A percentile compares a stretch with the other conserved stretches of the same genome.
Conservation (phyloP, 2,797 vertebrate species). For the Diplodus sargus region DNA sequence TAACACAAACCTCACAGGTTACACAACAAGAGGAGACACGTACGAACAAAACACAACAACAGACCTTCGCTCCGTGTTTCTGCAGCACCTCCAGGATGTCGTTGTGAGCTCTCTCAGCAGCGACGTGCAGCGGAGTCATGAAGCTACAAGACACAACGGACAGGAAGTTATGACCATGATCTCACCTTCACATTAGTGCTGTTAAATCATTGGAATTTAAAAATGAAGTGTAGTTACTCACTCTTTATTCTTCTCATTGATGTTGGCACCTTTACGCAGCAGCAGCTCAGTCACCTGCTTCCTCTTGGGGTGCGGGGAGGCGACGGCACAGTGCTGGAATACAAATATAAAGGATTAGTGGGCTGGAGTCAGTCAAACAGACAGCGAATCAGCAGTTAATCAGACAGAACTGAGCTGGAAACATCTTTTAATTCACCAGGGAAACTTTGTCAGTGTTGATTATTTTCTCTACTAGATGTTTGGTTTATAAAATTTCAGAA, state of each 20-base stretch:
- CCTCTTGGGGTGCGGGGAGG: slow-evolving; percentile 95
- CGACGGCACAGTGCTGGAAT: slow-evolving; percentile 94
- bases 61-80: slow-evolving; percentile 96
- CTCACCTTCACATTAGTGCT: too few relatives aligned
- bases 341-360: slow-evolving; percentile 5
- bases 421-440: neutral
- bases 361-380: neutral
- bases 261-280: slow-evolving; percentile 96
- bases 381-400: neutral
- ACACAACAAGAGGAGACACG: neutral
- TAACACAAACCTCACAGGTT: neutral
- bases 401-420: neutral
- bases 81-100: slow-evolving; percentile 97
- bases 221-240: slow-evolving; percentile 77
- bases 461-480: too few relatives aligned
- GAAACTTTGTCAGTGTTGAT: too few relatives aligned
- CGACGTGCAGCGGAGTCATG: slow-evolving; percentile 95
- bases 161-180: neutral
- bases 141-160: slow-evolving; percentile 83
- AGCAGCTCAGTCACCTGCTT: slow-evolving; percentile 96
- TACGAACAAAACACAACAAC: neutral
- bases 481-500: too few relatives aligned
- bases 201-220: neutral
- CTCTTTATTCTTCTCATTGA: slow-evolving; percentile 99
- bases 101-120: slow-evolving; percentile 96